phyloP scores from a whole-genome alignment of 2,113 vertebrate genomes.

The Heterochromis multidens region DNA sequence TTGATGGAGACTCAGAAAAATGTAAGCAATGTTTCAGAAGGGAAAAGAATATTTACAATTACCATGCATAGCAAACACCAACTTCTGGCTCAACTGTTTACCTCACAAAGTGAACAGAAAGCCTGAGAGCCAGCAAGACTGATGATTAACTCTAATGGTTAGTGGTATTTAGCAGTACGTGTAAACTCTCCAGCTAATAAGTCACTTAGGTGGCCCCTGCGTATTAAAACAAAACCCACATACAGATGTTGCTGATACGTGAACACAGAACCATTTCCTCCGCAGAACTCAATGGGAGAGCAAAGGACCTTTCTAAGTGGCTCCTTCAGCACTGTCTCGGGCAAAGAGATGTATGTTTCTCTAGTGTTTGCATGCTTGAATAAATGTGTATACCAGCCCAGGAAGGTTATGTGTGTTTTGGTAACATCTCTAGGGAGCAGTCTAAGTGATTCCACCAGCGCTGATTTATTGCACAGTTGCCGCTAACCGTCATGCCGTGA shows the following conservation, averaged over 20 bases:
- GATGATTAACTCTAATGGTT: conserved; percentile 34
- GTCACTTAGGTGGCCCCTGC: background rate
- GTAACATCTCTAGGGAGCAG: conserved; percentile 33
- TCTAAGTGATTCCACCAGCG: background rate
- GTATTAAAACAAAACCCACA: background rate
- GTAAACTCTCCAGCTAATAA: conserved; percentile 32
- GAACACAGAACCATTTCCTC: background rate
- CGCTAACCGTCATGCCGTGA: background rate
- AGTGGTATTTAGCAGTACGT: background rate
- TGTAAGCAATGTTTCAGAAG: background rate
- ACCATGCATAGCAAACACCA: background rate
- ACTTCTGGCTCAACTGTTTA: conserved; percentile 21
- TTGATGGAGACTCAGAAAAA: background rate
- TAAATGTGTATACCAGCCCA: background rate
- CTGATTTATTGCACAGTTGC: conserved; percentile 21
- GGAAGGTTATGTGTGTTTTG: conserved; percentile 23
- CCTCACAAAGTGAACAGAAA: background rate
- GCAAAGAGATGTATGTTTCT: background rate
- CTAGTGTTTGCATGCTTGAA: conserved; percentile 1
- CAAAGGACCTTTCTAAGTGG: background rate
- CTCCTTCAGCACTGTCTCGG: background rate
- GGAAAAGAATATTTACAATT: background rate
- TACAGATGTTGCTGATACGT: conserved; percentile 1
- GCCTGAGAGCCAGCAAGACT: background rate
- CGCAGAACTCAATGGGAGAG: background rate